These are phyloP conservation scores for Ellobium chinense DNA, from an alignment of 2,888 invertebrate species.

Conservation along the genomic window DNA sequence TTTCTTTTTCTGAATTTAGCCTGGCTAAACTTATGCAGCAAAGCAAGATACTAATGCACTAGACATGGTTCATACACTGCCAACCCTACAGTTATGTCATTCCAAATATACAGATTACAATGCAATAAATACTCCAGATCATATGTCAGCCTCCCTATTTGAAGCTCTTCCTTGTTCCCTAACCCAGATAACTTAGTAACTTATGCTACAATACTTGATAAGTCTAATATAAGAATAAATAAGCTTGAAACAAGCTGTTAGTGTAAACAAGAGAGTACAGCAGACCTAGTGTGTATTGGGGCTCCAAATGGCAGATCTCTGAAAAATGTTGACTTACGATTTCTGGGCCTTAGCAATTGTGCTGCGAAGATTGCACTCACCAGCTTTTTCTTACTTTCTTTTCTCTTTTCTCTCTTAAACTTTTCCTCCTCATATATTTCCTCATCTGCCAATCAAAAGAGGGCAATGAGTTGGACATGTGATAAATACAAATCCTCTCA, in stretches of 20 bases:
- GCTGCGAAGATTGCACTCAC: conserved; percentile 69
- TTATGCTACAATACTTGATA: too few species aligned
- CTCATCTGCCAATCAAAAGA: conserved; percentile 82
- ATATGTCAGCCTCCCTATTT: too few species aligned
- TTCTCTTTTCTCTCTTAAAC: conserved; percentile 82
- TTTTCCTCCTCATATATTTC: conserved; percentile 89
- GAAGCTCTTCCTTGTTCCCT: too few species aligned
- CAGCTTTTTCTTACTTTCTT: conserved; percentile 82
- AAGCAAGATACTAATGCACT: too few species aligned
- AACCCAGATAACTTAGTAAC: too few species aligned
- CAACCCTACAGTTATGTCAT: neutral
- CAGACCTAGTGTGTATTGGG: conserved; percentile 44
- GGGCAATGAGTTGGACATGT: neutral
- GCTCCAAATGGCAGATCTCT: conserved; percentile 38
- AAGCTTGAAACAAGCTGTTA: too few species aligned
- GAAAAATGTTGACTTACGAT: conserved; percentile 50
- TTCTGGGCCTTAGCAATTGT: conserved; percentile 51
- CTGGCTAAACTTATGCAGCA: too few species aligned
- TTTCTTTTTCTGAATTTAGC: too few species aligned
- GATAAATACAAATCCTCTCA: neutral
- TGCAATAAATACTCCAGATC: neutral
- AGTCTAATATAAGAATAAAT: too few species aligned
- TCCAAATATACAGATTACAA: neutral
- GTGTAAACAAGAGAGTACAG: neutral
- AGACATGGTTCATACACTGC: conserved; percentile 22